Base-by-base conservation (phyloP, 2,797 vertebrate species). In the Muraenolepis orangiensis region DNA sequence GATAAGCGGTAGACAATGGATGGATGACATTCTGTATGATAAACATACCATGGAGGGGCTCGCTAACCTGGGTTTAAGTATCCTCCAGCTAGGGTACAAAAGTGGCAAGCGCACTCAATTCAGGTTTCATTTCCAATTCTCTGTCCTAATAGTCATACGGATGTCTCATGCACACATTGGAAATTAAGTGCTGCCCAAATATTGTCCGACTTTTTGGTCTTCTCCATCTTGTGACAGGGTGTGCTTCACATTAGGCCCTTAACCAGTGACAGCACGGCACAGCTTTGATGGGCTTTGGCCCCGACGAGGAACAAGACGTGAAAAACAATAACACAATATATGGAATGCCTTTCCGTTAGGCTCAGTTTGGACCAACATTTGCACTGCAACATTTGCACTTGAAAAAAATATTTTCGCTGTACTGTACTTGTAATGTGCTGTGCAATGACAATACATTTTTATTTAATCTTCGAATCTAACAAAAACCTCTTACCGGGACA, bases 171-270 rank as follows among this genome's bases (percentile, higher is more conserved):
- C 80, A 72, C 70, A 75, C 76, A 69, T 71, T 76, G 51, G 70
- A 79, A 74, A 82, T 68, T 16, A 71, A 66, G 64, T 8, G 72
- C 30, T 31, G 4, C 1, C 30, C 72, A 72, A 71, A 31, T 40
- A 85, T 76, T 74, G 76, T 72, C 36, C 75, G 74, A 84, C 82
- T 73, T 78, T n/a, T 79, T 66, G 72, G 77, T 78, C 72, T 40
- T 69, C 64, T 76, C 70, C 64, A 86, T 85, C 90, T 90, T 88
- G 85, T 90, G 91, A 91, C 86, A 74, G 79, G 69, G 69, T 70
- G 74, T 30, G 76, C 72, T 76, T 80, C 83, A 76, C 86, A 89
- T 90, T 89, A 90, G 66, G 0, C 71, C 71, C 38, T 76, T 87
- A 90, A 90, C 73, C 36, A 80, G 0, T 3, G 71, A 78, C 82